Conservation (phyloP, 1,140 invertebrate genomes). For the Teleopsis dalmanni region DNA sequence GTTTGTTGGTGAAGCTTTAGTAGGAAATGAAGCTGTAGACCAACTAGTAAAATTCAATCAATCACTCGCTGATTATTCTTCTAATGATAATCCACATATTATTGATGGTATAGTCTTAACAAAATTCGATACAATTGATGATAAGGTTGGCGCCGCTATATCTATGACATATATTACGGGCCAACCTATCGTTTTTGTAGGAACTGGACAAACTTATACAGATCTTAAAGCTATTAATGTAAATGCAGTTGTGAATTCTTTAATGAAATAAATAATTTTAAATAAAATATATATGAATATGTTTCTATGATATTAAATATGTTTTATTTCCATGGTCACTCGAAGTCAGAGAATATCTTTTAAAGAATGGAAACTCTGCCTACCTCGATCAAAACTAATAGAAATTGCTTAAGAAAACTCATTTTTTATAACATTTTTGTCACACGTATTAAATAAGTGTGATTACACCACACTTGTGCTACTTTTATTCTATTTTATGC, state of each 20-base stretch:
- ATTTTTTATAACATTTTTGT: no score
- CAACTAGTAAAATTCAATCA: conserved; percentile 99
- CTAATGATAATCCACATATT: conserved; percentile 73
- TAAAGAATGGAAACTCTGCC: no score
- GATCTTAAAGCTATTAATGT: conserved; percentile 96
- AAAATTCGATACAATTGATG: conserved; percentile 99
- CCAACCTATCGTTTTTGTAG: conserved; percentile 99
- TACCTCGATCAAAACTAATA: no score
- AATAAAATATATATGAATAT: no score
- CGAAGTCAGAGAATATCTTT: no score
- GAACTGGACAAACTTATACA: conserved; percentile 98
- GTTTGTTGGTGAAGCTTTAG: conserved; percentile 97
- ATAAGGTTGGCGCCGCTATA: conserved; percentile 98
- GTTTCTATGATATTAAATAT: no score
- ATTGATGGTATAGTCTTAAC: conserved; percentile 98
- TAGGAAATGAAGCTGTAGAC: conserved; percentile 99
- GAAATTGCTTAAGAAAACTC: no score
- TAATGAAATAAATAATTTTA: conserved; percentile 81
- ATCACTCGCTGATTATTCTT: conserved; percentile 83
- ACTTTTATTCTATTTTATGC: no score
- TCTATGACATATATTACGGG: conserved; percentile 99
- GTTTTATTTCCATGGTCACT: no score
- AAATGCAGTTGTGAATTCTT: conserved; percentile 89
- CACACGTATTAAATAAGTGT: no score
- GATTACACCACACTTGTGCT: no score